Conservation (phyloP, 2,113 vertebrate genomes). For the Phocoena sinus region DNA sequence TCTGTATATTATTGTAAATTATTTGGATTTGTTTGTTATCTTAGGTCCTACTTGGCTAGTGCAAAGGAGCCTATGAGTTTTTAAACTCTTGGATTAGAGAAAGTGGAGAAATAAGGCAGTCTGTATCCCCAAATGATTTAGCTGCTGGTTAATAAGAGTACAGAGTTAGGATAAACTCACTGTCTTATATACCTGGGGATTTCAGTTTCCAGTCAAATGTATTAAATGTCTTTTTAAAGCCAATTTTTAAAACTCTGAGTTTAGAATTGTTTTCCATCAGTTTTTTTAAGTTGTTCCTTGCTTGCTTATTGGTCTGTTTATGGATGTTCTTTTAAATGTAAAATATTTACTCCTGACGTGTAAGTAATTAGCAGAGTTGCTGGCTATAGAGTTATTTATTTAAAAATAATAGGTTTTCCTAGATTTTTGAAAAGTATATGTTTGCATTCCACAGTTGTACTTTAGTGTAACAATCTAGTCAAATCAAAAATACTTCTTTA, state of each 20-base stretch:
- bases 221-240: constrained; percentile 12
- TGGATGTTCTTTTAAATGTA: constrained; percentile 15
- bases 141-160: not conserved
- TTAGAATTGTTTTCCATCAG: not conserved
- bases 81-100: constrained; percentile 10
- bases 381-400: constrained; percentile 27
- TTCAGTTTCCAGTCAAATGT: not conserved
- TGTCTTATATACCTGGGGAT: not conserved
- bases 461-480: not conserved
- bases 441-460: not conserved
- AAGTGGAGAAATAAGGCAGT: not conserved
- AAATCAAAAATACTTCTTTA: not conserved
- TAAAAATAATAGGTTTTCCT: constrained; percentile 3
- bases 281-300: not conserved
- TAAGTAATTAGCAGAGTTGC: not conserved
- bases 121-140: not conserved
- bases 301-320: not conserved
- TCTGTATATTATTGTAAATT: not conserved
- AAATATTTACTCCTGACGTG: not conserved
- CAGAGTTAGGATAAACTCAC: not conserved
- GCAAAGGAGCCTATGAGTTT: not conserved
- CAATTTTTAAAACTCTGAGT: constrained; percentile 10
- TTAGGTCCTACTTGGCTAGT: not conserved
- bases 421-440: not conserved
- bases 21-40: constrained; percentile 15